phyloP scores from a whole-genome alignment of 2,797 vertebrate genomes.

The Etheostoma nigrum region DNA sequence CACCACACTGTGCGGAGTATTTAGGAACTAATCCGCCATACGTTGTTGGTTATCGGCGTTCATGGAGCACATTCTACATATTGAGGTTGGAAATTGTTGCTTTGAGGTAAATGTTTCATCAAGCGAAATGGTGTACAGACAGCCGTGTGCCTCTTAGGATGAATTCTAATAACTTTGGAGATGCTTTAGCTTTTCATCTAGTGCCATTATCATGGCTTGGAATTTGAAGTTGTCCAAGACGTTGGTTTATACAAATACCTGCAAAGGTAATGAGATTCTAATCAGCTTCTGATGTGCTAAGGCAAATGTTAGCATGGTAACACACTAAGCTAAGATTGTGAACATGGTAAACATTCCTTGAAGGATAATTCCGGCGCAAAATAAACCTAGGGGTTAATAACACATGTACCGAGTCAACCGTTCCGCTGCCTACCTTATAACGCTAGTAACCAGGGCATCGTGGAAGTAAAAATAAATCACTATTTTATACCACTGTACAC shows the following conservation, averaged over 20 bases:
- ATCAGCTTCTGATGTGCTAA: background rate
- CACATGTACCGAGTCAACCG: too few relatives aligned
- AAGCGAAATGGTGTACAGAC: background rate
- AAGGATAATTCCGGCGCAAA: too few relatives aligned
- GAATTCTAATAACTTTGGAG: background rate
- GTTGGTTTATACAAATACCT: background rate
- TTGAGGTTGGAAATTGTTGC: background rate
- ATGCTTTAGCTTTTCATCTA: background rate
- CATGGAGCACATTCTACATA: constrained; percentile 11
- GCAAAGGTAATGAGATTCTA: background rate
- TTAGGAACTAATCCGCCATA: constrained; percentile 36
- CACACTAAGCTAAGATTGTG: background rate
- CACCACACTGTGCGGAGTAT: constrained; percentile 36
- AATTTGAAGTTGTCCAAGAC: background rate
- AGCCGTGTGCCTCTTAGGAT: background rate
- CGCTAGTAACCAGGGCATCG: too few relatives aligned
- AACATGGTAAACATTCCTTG: background rate
- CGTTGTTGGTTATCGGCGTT: constrained; percentile 16
- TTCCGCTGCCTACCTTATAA: too few relatives aligned
- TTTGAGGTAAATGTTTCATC: background rate
- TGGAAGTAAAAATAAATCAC: too few relatives aligned
- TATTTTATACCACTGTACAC: too few relatives aligned
- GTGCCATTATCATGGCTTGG: background rate
- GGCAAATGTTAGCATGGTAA: background rate
- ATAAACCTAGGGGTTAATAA: too few relatives aligned